A percentile compares a stretch with the other conserved stretches of the same genome.
Conservation (phyloP, 2,113 vertebrate species). For the Chloebia gouldiae region DNA sequence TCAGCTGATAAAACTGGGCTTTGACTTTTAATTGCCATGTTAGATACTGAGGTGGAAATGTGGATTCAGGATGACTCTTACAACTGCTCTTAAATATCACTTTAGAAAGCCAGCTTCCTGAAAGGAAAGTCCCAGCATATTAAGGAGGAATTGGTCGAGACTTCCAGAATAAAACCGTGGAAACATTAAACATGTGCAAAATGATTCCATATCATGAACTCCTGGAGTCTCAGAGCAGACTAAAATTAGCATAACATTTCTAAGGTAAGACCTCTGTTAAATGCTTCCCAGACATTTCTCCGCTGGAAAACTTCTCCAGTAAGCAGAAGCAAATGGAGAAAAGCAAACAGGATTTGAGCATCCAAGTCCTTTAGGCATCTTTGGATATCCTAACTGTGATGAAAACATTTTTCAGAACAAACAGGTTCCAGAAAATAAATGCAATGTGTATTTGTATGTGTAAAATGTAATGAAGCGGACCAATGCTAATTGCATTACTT, state of each 20-base stretch:
- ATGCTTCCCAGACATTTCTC: conserved; percentile 7
- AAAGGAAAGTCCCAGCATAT: not conserved
- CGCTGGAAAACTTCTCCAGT: not conserved
- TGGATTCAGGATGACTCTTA: not conserved
- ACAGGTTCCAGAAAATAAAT: not conserved
- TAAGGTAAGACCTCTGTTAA: conserved; percentile 23
- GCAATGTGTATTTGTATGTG: not conserved
- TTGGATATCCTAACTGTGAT: not conserved
- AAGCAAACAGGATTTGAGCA: not conserved
- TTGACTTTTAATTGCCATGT: not conserved
- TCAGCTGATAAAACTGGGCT: not conserved
- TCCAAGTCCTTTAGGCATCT: not conserved
- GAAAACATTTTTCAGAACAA: conserved; percentile 6
- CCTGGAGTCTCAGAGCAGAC: not conserved
- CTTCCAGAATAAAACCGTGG: not conserved
- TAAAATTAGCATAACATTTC: conserved; percentile 8
- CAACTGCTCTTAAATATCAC: not conserved
- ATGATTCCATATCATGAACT: not conserved
- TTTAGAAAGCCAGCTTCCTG: not conserved
- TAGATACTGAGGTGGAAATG: not conserved
- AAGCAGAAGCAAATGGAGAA: conserved; percentile 29
- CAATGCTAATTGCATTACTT: not conserved
- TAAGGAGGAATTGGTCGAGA: not conserved
- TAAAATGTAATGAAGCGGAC: not conserved
- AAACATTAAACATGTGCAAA: not conserved